Evolutionary conservation across 2,888 invertebrate genomes (phyloP).

Genomic region (Drosophila cracens): DNA sequence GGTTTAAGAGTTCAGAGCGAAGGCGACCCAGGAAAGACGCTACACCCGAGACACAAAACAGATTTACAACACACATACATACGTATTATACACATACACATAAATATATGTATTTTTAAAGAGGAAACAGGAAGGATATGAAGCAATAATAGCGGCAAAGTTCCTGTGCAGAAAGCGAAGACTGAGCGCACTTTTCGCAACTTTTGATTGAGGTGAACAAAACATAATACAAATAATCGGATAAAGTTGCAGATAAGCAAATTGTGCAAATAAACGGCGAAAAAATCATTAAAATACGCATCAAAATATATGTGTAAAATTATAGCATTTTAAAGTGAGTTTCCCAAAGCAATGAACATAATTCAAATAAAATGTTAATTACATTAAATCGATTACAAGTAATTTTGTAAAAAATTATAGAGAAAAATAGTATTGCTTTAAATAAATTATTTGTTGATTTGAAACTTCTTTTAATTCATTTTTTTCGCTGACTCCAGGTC

Average conservation of each 20-base stretch:
- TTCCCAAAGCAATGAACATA: background rate
- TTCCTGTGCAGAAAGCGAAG: slow-evolving; percentile 1
- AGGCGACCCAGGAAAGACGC: slow-evolving; percentile 68
- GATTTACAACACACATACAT: background rate
- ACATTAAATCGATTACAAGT: background rate
- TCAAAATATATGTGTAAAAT: background rate
- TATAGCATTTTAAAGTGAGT: background rate
- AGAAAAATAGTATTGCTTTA: background rate
- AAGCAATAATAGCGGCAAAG: background rate
- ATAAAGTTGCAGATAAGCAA: background rate
- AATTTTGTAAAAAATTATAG: background rate
- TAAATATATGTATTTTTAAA: background rate
- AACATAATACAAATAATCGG: slow-evolving; percentile 4
- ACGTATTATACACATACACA: background rate
- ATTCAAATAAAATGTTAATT: background rate
- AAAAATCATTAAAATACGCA: background rate
- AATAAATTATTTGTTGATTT: background rate
- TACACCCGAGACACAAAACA: slow-evolving; percentile 18
- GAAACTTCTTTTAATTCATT: background rate
- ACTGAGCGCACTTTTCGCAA: background rate
- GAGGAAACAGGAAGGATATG: slow-evolving; percentile 30
- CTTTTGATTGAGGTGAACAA: background rate
- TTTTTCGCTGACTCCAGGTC: background rate
- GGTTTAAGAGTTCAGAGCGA: slow-evolving; percentile 46
- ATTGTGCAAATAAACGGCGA: background rate